Percentiles rank a stretch among this genome's conserved stretches.
Evolutionary conservation across 2,797 vertebrate genomes (phyloP).

Genomic region (Miopithecus talapoin): DNA sequence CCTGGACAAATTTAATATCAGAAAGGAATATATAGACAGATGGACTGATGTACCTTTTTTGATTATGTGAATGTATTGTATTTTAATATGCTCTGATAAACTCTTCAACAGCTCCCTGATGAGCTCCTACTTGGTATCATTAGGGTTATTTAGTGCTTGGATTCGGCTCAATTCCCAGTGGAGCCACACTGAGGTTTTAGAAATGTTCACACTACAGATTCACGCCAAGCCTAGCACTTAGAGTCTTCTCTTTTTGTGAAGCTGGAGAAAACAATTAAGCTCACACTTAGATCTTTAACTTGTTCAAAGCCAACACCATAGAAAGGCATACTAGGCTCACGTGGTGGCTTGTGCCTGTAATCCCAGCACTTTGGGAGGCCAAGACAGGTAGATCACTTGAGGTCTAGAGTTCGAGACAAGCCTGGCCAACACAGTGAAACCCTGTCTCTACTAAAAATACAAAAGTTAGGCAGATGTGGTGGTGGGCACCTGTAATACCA

Average conservation of each 20-base stretch:
- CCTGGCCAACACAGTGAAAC: background rate
- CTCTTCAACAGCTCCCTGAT: constrained; percentile 63
- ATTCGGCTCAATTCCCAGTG: constrained; percentile 62
- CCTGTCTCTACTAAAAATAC: background rate
- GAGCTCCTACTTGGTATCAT: constrained; percentile 70
- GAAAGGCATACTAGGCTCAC: fast-evolving
- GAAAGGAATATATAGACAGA: constrained; percentile 73
- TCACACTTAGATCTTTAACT: background rate
- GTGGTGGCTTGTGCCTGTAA: background rate
- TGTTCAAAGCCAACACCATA: background rate
- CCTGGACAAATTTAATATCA: constrained; percentile 73
- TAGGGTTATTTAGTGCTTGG: constrained; percentile 69
- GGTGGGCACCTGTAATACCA: background rate
- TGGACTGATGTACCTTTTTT: constrained; percentile 65
- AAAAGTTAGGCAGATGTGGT: background rate
- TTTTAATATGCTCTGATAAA: constrained; percentile 80
- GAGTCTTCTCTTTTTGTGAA: background rate
- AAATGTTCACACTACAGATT: constrained; percentile 32
- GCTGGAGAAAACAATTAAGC: background rate
- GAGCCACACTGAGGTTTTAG: constrained; percentile 50
- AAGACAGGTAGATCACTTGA: background rate
- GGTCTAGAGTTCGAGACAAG: background rate
- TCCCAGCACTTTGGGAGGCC: background rate
- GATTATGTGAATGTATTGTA: constrained; percentile 63
- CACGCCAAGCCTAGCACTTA: background rate